phyloP scores from a whole-genome alignment of 2,113 vertebrate species.

The Sturnus vulgaris region DNA sequence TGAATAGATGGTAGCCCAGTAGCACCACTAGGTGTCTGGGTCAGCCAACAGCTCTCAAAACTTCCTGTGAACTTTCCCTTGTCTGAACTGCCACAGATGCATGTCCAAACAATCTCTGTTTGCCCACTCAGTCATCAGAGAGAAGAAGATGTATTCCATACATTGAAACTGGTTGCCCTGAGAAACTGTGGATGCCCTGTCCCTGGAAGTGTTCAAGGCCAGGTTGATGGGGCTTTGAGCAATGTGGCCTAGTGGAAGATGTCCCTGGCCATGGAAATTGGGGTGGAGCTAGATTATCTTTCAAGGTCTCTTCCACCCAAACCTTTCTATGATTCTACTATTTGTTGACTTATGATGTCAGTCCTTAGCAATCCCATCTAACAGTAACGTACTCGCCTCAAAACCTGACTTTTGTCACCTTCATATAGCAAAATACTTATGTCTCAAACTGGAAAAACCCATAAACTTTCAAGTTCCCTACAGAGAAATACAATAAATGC shows the following conservation, averaged over 20 bases:
- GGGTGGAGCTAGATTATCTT: background rate
- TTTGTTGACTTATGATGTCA: background rate
- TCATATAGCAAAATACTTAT: background rate
- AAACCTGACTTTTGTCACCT: background rate
- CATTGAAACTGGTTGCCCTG: background rate
- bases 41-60: background rate
- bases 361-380: background rate
- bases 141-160: background rate
- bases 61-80: background rate
- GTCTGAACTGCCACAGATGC: background rate
- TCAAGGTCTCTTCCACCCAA: background rate
- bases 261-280: background rate
- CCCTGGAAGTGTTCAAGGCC: background rate
- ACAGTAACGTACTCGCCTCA: background rate
- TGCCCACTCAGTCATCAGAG: background rate
- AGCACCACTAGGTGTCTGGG: background rate
- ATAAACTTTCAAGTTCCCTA: background rate
- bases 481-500: background rate
- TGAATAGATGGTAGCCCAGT: background rate
- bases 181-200: background rate
- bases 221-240: background rate
- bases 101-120: background rate
- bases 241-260: background rate
- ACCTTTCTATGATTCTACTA: background rate
- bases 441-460: background rate